Conservation (phyloP, 1,140 invertebrate species). For the Orchesella cincta region DNA sequence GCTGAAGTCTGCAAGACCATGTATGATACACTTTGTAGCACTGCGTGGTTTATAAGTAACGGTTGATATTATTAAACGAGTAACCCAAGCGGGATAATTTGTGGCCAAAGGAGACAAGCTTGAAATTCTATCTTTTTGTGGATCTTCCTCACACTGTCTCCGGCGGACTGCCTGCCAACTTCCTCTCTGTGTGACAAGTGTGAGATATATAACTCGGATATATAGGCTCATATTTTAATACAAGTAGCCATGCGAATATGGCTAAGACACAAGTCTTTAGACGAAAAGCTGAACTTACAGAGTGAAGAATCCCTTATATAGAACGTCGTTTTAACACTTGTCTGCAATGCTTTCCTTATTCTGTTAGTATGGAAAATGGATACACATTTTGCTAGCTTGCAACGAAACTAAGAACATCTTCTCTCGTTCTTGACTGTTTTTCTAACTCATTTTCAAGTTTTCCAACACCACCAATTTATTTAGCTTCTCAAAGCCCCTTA, state of each 20-base stretch:
- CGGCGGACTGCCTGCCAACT: conserved; percentile 11
- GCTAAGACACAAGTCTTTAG: not conserved
- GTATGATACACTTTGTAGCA: too few relatives aligned
- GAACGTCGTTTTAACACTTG: too few relatives aligned
- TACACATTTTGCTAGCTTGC: too few relatives aligned
- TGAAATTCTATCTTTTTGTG: conserved; percentile 17
- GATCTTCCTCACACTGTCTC: conserved; percentile 15
- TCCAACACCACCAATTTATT: not conserved
- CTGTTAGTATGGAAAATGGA: too few relatives aligned
- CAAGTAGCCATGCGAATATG: not conserved
- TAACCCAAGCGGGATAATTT: not conserved
- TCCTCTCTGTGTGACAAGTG: conserved; percentile 9
- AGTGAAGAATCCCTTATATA: not conserved
- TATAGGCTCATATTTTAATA: conserved; percentile 6
- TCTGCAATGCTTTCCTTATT: too few relatives aligned
- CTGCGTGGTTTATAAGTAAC: too few relatives aligned
- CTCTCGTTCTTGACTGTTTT: not conserved
- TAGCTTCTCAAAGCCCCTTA: not conserved
- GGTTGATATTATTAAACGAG: conserved; percentile 5
- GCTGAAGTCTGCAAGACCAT: too few relatives aligned
- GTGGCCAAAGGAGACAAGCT: conserved; percentile 9
- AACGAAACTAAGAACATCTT: not conserved
- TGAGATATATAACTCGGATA: conserved; percentile 22
- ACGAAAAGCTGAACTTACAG: not conserved
- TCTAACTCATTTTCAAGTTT: conserved; percentile 13